phyloP scores from a whole-genome alignment of 2,797 vertebrate species.

The Mormyrus hasselquistii region DNA sequence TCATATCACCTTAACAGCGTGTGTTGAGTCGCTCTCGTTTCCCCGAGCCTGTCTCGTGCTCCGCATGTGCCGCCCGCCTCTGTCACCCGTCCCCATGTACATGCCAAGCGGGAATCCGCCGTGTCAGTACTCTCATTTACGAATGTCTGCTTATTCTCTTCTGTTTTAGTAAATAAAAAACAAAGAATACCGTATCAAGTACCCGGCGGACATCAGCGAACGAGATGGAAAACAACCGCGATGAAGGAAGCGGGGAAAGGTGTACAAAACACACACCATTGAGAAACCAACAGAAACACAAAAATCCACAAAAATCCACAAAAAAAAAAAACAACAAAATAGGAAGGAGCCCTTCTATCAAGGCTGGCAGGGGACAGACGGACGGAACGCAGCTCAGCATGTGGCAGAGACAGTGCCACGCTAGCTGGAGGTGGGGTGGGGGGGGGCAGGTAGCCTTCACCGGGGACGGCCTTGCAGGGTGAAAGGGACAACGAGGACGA shows the following conservation, averaged over 20 bases:
- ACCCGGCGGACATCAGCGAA: slow-evolving; percentile 53
- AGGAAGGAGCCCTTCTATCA: slow-evolving; percentile 48
- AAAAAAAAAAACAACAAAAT: slow-evolving; percentile 47
- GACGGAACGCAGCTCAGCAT: slow-evolving; percentile 32
- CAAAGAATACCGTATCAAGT: slow-evolving; percentile 48
- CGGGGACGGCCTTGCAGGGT: slow-evolving; percentile 51
- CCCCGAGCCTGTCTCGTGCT: background rate
- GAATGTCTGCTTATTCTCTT: slow-evolving; percentile 50
- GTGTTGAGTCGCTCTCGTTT: background rate
- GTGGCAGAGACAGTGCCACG: slow-evolving; percentile 44
- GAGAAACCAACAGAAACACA: slow-evolving; percentile 32
- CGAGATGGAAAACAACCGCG: slow-evolving; percentile 48
- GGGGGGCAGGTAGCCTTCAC: slow-evolving; percentile 36
- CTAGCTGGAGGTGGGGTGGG: slow-evolving; percentile 42
- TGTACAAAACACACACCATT: slow-evolving; percentile 19
- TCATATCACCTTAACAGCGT: background rate
- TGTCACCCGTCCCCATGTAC: slow-evolving; percentile 24
- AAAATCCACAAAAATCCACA: slow-evolving; percentile 31
- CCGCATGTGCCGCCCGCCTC: slow-evolving; percentile 17
- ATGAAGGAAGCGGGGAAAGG: slow-evolving; percentile 22
- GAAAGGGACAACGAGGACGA: slow-evolving; percentile 49
- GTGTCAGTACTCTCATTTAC: slow-evolving; percentile 8
- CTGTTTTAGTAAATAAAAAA: slow-evolving; percentile 60
- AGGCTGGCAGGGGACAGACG: slow-evolving; percentile 45
- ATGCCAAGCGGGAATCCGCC: background rate